A percentile compares a stretch with the other conserved stretches of the same genome.
Evolutionary conservation across 2,113 vertebrate genomes (phyloP).

Genomic region (Sinocyclocheilus maitianheensis): DNA sequence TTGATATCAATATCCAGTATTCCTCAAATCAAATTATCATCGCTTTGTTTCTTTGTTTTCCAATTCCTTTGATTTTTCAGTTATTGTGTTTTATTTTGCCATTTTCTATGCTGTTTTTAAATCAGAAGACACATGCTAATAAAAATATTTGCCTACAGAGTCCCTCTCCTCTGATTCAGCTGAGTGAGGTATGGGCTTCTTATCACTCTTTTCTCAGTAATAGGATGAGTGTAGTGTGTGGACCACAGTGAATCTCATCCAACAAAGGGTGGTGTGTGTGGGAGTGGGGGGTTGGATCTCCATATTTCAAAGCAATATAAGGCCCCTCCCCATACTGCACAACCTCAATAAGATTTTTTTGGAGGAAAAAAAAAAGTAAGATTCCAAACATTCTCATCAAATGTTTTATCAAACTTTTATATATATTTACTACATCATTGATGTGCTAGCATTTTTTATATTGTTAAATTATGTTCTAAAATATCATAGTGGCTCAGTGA

Average conservation of each 20-base stretch:
- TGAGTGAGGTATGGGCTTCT: conserved; percentile 68
- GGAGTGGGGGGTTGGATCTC: conserved; percentile 47
- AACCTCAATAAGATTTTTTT: background rate
- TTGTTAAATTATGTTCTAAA: background rate
- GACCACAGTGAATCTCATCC: conserved; percentile 72
- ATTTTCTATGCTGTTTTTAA: conserved; percentile 10
- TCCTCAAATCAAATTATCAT: background rate
- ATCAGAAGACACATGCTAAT: conserved; percentile 67
- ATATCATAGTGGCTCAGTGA: conserved; percentile 1
- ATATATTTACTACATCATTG: background rate
- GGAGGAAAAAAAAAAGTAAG: background rate
- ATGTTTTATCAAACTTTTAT: background rate
- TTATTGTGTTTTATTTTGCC: conserved; percentile 68
- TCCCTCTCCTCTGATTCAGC: conserved; percentile 72
- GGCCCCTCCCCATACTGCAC: conserved; percentile 59
- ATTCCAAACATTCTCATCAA: background rate
- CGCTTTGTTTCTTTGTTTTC: conserved; percentile 56
- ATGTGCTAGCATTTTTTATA: background rate
- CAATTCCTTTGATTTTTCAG: conserved; percentile 54
- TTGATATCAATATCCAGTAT: background rate
- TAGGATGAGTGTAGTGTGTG: conserved; percentile 77
- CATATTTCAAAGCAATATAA: conserved; percentile 72
- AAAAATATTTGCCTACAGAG: conserved; percentile 68
- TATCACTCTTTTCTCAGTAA: conserved; percentile 73
- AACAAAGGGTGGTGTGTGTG: conserved; percentile 42